These are phyloP conservation scores for Babylonia areolata DNA, from an alignment of 1,140 invertebrate genomes.

Conservation along the genomic window DNA sequence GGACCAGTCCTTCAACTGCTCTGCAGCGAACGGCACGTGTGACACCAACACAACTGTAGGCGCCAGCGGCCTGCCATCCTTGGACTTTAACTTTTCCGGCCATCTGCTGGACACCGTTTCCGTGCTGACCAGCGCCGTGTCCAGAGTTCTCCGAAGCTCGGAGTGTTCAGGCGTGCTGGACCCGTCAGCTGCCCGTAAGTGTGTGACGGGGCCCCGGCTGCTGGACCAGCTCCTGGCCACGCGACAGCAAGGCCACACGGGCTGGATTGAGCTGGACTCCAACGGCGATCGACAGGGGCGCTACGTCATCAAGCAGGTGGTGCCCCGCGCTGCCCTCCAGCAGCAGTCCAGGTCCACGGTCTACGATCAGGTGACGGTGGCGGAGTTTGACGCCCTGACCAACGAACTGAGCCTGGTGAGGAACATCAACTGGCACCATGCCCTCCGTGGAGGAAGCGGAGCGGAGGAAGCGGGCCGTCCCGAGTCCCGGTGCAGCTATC, in stretches of 20 bases:
- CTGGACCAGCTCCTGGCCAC: slow-evolving; percentile 45
- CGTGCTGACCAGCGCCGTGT: slow-evolving; percentile 86
- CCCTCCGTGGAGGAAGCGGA: neutral
- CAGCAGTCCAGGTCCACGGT: too few relatives aligned
- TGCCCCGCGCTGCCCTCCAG: neutral
- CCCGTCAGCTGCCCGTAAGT: slow-evolving; percentile 25
- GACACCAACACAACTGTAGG: neutral
- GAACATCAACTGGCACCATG: slow-evolving; percentile 35
- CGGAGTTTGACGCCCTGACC: slow-evolving; percentile 24
- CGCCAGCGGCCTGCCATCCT: neutral
- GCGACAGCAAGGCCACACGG: slow-evolving; percentile 43
- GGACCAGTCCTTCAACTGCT: slow-evolving; percentile 46
- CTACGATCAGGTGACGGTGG: neutral
- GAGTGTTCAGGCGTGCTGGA: slow-evolving; percentile 12
- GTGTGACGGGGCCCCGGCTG: slow-evolving; percentile 50
- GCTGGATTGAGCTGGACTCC: slow-evolving; percentile 44
- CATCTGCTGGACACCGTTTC: slow-evolving; percentile 85
- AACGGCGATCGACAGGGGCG: slow-evolving; percentile 46
- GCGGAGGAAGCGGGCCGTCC: too few relatives aligned
- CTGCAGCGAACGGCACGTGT: slow-evolving; percentile 20
- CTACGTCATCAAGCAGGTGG: slow-evolving; percentile 44
- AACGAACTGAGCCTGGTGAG: neutral
- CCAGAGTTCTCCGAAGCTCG: slow-evolving; percentile 57
- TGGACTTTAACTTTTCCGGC: neutral
- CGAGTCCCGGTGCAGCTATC: slow-evolving; percentile 57